phyloP scores from a whole-genome alignment of 2,113 vertebrate genomes.

The Saccopteryx bilineata region DNA sequence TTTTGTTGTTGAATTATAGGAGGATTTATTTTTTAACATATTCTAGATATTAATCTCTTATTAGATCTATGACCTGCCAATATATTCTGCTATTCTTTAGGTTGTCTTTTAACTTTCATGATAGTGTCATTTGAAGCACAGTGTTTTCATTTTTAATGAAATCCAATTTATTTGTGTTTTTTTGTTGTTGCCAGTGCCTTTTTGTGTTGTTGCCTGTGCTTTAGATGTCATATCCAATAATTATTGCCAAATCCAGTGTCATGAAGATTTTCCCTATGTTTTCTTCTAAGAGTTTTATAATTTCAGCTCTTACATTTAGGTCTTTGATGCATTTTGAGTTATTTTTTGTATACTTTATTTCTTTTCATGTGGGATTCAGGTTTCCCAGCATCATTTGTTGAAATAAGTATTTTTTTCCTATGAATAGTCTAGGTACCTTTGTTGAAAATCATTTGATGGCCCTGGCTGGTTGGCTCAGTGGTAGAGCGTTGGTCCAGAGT shows the following conservation, averaged over 20 bases:
- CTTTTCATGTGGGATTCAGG: not conserved
- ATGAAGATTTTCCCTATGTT: not conserved
- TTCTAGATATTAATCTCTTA: not conserved
- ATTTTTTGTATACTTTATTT: conserved; percentile 48
- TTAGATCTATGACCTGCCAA: not conserved
- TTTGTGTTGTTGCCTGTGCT: not conserved
- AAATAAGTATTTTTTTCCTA: conserved; percentile 39
- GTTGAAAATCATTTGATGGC: not conserved
- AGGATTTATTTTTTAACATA: not conserved
- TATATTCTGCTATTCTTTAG: conserved; percentile 21
- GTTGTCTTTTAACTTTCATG: not conserved
- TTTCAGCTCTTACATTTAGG: conserved; percentile 53
- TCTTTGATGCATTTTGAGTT: conserved; percentile 34
- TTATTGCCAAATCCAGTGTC: conserved; percentile 15
- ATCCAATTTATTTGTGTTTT: not conserved
- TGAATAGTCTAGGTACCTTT: conserved; percentile 2
- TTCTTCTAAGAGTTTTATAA: conserved; percentile 41
- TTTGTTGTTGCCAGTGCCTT: not conserved
- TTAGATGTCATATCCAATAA: conserved; percentile 11
- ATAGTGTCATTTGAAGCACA: not conserved
- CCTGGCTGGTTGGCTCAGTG: too few species aligned
- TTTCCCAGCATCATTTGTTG: conserved; percentile 37
- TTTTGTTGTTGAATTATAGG: not conserved
- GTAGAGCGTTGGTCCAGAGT: too few species aligned
- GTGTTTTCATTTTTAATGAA: conserved; percentile 52